Evolutionary conservation across 2,888 invertebrate species (phyloP).

Genomic region (Aquatica leii): DNA sequence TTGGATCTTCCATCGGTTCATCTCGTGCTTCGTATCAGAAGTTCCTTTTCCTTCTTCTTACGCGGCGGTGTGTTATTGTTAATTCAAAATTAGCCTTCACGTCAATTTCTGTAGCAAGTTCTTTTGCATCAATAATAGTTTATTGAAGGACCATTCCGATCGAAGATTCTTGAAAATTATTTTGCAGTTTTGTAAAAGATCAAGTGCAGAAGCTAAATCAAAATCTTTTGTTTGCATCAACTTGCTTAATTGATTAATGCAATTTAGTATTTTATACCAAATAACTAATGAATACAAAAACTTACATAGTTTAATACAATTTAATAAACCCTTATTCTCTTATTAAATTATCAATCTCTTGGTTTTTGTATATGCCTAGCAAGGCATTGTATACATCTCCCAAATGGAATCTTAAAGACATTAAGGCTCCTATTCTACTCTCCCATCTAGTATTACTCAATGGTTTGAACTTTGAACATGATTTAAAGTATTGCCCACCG

Average conservation of each 20-base stretch:
- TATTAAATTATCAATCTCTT: constrained; percentile 29
- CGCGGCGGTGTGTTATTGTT: constrained; percentile 34
- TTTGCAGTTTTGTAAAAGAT: constrained; percentile 42
- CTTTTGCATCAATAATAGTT: constrained; percentile 40
- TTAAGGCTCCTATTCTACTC: no score
- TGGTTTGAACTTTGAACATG: no score
- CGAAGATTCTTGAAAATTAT: constrained; percentile 41
- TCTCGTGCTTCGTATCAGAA: constrained; percentile 37
- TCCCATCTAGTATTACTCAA: no score
- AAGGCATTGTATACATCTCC: no score
- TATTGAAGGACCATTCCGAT: constrained; percentile 41
- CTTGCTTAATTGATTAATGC: constrained; percentile 41
- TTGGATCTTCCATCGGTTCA: constrained; percentile 38
- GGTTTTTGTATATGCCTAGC: constrained; percentile 18
- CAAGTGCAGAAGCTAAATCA: constrained; percentile 38
- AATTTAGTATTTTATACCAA: constrained; percentile 37
- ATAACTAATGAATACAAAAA: constrained; percentile 34
- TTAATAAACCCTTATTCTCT: constrained; percentile 32
- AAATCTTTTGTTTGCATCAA: constrained; percentile 41
- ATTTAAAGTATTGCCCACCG: no score
- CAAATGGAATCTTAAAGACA: no score
- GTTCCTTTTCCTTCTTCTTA: constrained; percentile 33
- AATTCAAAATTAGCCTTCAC: constrained; percentile 37
- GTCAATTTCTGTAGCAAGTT: constrained; percentile 40
- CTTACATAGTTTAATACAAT: constrained; percentile 30